These are phyloP conservation scores for Vombatus ursinus DNA, from an alignment of 2,113 vertebrate genomes.

Conservation along the genomic window DNA sequence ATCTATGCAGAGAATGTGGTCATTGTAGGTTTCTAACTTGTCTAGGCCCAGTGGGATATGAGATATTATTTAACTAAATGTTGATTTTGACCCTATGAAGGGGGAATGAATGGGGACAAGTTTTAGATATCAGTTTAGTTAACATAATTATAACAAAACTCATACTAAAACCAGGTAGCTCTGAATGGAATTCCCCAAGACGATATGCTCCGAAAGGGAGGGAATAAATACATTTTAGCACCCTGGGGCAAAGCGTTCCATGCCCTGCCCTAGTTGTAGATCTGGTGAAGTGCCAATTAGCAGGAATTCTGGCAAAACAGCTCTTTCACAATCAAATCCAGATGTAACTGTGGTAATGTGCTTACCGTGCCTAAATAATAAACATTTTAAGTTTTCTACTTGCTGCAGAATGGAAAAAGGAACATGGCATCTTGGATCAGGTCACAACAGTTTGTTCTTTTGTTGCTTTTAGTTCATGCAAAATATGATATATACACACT, in stretches of 20 bases:
- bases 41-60: neutral
- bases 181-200: neutral
- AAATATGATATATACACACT: neutral
- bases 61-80: neutral
- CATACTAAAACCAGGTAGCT: neutral
- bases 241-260: neutral
- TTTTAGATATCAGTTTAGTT: neutral
- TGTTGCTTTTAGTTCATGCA: neutral
- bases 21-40: neutral
- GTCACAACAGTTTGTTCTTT: neutral
- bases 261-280: neutral
- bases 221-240: neutral
- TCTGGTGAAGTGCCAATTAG: neutral
- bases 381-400: neutral
- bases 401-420: slow-evolving; percentile 1
- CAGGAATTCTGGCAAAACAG: neutral
- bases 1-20: neutral
- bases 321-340: neutral
- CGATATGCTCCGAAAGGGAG: neutral
- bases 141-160: neutral
- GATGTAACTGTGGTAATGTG: slow-evolving; percentile 1
- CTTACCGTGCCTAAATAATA: neutral
- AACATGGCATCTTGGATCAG: neutral
- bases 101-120: neutral
- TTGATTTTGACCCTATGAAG: neutral